Evolutionary conservation across 2,888 invertebrate species (phyloP).

Genomic region (Lycaena phlaeas): DNA sequence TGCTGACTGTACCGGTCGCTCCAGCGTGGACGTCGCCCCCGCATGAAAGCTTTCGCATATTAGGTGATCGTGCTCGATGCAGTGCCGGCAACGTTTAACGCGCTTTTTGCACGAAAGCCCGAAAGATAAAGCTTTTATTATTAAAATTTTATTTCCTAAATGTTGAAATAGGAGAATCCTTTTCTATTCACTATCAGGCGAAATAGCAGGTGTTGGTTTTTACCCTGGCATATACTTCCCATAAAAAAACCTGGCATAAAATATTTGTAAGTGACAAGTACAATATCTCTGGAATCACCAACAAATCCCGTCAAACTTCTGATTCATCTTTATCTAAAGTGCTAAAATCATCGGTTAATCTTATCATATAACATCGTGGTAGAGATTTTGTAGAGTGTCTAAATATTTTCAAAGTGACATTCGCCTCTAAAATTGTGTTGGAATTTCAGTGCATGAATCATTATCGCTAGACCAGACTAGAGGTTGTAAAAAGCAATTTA

Average conservation of each 20-base stretch:
- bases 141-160: neutral
- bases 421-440: neutral
- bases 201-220: no score
- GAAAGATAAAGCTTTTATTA: conserved; percentile 42
- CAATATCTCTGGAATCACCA: no score
- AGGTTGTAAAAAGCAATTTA: neutral
- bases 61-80: conserved; percentile 30
- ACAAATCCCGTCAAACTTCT: no score
- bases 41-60: conserved; percentile 53
- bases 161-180: no score
- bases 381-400: neutral
- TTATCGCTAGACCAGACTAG: no score
- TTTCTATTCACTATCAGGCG: no score
- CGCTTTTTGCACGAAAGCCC: conserved; percentile 33
- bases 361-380: neutral
- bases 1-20: conserved; percentile 32
- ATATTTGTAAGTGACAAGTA: no score
- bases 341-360: neutral
- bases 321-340: neutral
- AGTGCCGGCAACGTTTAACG: conserved; percentile 24
- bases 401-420: neutral
- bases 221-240: no score
- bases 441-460: no score
- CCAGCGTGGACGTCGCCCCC: conserved; percentile 30
- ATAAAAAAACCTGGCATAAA: no score